A percentile compares a stretch with the other conserved stretches of the same genome.
Conservation (phyloP, 2,797 vertebrate species). For the Botia almorhae region DNA sequence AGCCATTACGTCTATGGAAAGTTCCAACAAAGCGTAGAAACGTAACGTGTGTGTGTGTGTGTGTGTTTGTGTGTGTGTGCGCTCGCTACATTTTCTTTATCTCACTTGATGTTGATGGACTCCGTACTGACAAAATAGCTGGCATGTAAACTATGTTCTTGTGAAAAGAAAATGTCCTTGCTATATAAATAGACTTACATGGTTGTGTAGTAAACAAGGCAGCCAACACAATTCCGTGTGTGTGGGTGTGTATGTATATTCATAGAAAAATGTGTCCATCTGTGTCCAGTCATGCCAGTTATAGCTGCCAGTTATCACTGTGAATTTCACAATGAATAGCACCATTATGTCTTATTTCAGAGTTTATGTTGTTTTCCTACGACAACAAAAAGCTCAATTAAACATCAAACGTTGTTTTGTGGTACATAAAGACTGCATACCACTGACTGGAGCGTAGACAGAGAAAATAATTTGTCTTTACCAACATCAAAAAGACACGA, state of each 20-base stretch:
- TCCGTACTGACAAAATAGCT: neutral
- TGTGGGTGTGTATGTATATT: slow-evolving; percentile 10
- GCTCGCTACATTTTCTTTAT: neutral
- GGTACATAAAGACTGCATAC: neutral
- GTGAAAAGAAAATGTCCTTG: neutral
- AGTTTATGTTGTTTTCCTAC: neutral
- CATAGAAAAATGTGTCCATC: neutral
- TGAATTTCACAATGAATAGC: neutral
- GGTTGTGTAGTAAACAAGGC: neutral
- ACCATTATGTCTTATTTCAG: neutral
- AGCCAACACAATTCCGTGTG: neutral
- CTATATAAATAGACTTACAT: neutral
- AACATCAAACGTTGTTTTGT: neutral
- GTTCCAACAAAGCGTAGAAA: too few relatives aligned
- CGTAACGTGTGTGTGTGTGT: too few relatives aligned
- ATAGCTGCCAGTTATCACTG: neutral
- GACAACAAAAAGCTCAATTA: neutral
- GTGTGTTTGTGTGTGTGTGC: neutral
- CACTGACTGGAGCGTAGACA: too few relatives aligned
- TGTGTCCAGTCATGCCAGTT: neutral
- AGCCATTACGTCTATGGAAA: too few relatives aligned
- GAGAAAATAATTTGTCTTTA: neutral
- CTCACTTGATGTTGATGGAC: neutral
- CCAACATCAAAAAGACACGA: neutral
- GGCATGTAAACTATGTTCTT: slow-evolving; percentile 11